Percentiles rank a stretch among this genome's conserved stretches.
Evolutionary conservation across 2,888 invertebrate genomes (phyloP).

Genomic region (Luperina nickerlii): DNA sequence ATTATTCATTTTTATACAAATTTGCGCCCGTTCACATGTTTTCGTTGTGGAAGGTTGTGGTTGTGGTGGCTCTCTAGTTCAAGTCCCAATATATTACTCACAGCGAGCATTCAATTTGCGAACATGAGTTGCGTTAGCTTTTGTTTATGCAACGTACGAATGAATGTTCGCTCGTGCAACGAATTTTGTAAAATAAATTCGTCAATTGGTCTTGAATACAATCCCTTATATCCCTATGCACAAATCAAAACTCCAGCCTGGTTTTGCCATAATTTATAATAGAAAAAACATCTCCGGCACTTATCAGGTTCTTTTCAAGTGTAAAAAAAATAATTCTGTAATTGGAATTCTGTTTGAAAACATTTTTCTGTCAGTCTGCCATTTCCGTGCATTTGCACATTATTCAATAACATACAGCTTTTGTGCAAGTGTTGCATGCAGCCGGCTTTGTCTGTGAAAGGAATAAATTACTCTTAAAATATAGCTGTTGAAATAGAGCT

Average conservation of each 20-base stretch:
- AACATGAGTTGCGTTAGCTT: not conserved
- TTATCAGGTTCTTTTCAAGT: not conserved
- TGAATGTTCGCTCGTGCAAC: not conserved
- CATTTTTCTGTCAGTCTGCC: not conserved
- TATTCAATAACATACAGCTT: conserved; percentile 22
- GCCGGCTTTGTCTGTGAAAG: conserved; percentile 24
- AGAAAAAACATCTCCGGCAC: not conserved
- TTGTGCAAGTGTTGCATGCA: conserved; percentile 17
- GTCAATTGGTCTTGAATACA: not conserved
- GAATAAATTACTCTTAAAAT: conserved; percentile 41
- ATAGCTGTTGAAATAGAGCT: conserved; percentile 4
- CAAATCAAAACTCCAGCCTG: not conserved
- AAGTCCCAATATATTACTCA: not conserved
- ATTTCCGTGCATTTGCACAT: conserved; percentile 3
- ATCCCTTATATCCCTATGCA: not conserved
- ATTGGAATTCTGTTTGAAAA: not conserved
- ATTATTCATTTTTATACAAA: not conserved
- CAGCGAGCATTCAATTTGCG: not conserved
- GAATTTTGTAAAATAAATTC: not conserved
- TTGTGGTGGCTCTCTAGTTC: not conserved
- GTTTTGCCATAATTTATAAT: not conserved
- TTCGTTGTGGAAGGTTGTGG: not conserved
- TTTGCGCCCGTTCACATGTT: not conserved
- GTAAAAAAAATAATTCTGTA: not conserved
- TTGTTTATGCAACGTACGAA: not conserved